Percentiles rank a stretch among this genome's conserved stretches.
phyloP scores from a whole-genome alignment of 35 echinoderm and acorn worm genomes.

The Stichopus chloronotus region DNA sequence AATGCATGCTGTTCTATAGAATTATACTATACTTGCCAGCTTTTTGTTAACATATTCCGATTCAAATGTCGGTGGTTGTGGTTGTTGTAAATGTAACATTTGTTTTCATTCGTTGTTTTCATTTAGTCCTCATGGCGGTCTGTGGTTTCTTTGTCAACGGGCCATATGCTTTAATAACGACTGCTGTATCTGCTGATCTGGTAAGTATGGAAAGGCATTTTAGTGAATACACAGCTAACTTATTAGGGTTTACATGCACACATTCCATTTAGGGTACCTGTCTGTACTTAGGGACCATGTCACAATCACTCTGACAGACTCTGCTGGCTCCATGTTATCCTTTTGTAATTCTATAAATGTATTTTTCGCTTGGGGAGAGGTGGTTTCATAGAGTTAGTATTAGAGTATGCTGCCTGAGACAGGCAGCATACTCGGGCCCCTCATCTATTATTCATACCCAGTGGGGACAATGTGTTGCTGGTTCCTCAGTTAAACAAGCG shows the following conservation, averaged over 20 bases:
- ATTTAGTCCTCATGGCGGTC: constrained; percentile 70
- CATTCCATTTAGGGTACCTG: no score
- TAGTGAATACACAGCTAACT: neutral
- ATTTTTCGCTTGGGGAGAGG: no score
- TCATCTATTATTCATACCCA: no score
- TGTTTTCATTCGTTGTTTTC: constrained; percentile 11
- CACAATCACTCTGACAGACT: no score
- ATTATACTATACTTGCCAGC: neutral
- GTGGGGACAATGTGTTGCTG: no score
- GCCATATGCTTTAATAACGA: constrained; percentile 92
- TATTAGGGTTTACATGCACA: neutral
- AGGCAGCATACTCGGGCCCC: no score
- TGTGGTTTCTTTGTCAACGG: constrained; percentile 96
- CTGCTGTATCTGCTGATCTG: constrained; percentile 93
- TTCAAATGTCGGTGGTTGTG: neutral
- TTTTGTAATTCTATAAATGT: no score
- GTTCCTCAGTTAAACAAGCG: no score
- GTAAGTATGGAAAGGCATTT: constrained; percentile 61
- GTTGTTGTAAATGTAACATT: neutral
- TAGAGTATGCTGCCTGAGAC: no score
- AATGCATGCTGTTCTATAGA: neutral
- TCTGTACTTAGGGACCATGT: no score
- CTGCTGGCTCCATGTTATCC: no score
- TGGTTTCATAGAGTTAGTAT: no score
- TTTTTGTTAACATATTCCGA: neutral